phyloP scores from a whole-genome alignment of 2,797 vertebrate genomes.

The Crotalus adamanteus region DNA sequence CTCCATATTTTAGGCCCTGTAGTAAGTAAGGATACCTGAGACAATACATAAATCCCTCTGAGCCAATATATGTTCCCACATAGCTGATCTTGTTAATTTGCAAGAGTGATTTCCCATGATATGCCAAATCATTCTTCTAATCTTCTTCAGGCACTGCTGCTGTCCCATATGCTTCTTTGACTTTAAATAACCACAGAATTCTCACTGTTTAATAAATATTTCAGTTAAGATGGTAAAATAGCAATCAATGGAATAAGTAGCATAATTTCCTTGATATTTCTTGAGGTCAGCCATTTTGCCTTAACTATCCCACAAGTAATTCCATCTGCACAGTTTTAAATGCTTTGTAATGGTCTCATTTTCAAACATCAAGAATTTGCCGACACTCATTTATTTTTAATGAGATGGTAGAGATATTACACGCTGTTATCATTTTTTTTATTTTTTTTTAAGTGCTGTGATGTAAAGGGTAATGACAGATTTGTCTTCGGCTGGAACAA shows the following conservation, averaged over 20 bases:
- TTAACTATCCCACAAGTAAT: slow-evolving; percentile 37
- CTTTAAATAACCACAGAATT: slow-evolving; percentile 8
- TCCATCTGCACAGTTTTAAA: slow-evolving; percentile 32
- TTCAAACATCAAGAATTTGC: slow-evolving; percentile 38
- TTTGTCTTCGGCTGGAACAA: slow-evolving; percentile 43
- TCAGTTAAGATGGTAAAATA: neutral
- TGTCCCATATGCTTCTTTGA: neutral
- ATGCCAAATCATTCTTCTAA: slow-evolving; percentile 3
- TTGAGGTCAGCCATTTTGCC: slow-evolving; percentile 39
- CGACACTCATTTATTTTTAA: slow-evolving; percentile 55
- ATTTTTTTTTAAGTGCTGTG: slow-evolving; percentile 16
- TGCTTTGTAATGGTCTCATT: slow-evolving; percentile 34
- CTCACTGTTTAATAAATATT: slow-evolving; percentile 26
- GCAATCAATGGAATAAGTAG: slow-evolving; percentile 28
- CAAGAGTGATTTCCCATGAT: slow-evolving; percentile 7
- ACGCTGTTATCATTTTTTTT: slow-evolving; percentile 21
- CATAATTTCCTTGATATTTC: slow-evolving; percentile 10
- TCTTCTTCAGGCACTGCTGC: neutral
- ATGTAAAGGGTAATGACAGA: slow-evolving; percentile 50
- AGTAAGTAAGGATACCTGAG: neutral
- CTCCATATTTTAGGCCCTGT: neutral
- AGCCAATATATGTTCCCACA: neutral
- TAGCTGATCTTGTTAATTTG: neutral
- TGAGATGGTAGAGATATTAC: slow-evolving; percentile 50
- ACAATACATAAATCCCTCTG: neutral